phyloP scores from a whole-genome alignment of 2,113 vertebrate genomes.

The Dunckerocampus dactyliophorus region DNA sequence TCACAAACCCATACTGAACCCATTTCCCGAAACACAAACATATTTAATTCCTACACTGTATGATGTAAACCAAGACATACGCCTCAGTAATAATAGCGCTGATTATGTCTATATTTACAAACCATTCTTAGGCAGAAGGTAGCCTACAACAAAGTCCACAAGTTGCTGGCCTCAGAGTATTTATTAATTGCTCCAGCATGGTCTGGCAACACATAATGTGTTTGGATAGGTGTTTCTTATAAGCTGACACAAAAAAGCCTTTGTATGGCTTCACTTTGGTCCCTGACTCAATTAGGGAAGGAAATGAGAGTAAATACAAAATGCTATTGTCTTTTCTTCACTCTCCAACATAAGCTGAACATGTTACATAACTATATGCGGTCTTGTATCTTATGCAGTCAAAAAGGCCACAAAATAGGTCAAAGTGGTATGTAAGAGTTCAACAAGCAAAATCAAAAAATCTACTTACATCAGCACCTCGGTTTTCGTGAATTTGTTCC shows the following conservation, averaged over 20 bases:
- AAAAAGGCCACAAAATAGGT: conserved; percentile 1
- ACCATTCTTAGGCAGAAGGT: conserved; percentile 35
- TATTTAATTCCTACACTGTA: conserved; percentile 20
- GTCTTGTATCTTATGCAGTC: conserved; percentile 60
- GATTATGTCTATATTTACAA: conserved; percentile 60
- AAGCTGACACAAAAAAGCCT: conserved; percentile 70
- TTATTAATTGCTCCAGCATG: conserved; percentile 73
- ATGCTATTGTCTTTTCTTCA: conserved; percentile 72
- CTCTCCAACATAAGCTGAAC: conserved; percentile 43
- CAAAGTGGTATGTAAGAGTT: conserved; percentile 5
- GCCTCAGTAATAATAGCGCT: conserved; percentile 40
- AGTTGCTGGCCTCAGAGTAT: conserved; percentile 48
- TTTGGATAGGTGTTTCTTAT: conserved; percentile 79
- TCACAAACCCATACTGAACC: conserved; percentile 9
- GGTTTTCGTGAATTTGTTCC: no score
- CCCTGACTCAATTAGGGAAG: conserved; percentile 80
- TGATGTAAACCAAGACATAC: conserved; percentile 43
- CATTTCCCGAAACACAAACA: conserved; percentile 28
- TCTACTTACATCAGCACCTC: no score
- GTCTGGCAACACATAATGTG: conserved; percentile 66
- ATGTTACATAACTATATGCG: conserved; percentile 60
- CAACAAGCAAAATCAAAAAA: not conserved
- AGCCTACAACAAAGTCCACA: conserved; percentile 37
- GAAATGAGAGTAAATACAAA: conserved; percentile 80
- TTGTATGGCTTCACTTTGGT: conserved; percentile 74